A percentile compares a stretch with the other conserved stretches of the same genome.
phyloP scores from a whole-genome alignment of 2,797 vertebrate species.

The Luscinia luscinia region DNA sequence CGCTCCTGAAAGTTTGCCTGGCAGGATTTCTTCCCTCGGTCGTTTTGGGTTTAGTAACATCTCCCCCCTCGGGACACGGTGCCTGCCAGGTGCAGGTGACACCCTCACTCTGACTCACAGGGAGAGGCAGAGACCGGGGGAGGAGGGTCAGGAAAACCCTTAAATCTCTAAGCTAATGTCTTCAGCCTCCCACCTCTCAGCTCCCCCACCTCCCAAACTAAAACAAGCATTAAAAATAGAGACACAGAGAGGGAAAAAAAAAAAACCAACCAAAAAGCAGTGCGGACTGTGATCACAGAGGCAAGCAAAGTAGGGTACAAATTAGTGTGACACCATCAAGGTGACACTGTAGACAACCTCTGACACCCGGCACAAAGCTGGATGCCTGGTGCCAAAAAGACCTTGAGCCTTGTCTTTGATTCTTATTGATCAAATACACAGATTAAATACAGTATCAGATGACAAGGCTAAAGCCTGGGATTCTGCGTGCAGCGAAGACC shows the following conservation, averaged over 20 bases:
- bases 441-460: conserved; percentile 73
- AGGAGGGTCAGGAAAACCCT: background rate
- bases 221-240: background rate
- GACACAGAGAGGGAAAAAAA: background rate
- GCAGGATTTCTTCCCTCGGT: background rate
- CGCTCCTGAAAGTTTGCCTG: conserved; percentile 45
- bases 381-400: conserved; percentile 67
- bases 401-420: conserved; percentile 73
- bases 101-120: background rate
- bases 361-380: conserved; percentile 51
- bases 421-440: conserved; percentile 72
- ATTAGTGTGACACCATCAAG: conserved; percentile 39
- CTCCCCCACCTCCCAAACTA: conserved; percentile 11
- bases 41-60: conserved; percentile 1
- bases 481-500: conserved; percentile 9
- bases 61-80: background rate
- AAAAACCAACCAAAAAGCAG: background rate
- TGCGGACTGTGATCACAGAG: conserved; percentile 8
- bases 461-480: conserved; percentile 55
- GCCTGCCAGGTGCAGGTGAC: background rate
- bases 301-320: conserved; percentile 39
- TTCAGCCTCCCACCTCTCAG: conserved; percentile 2
- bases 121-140: background rate
- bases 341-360: conserved; percentile 62
- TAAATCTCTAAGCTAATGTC: background rate